These are phyloP conservation scores for Tyria jacobaeae DNA, from an alignment of 2,888 invertebrate genomes.

Conservation along the genomic window DNA sequence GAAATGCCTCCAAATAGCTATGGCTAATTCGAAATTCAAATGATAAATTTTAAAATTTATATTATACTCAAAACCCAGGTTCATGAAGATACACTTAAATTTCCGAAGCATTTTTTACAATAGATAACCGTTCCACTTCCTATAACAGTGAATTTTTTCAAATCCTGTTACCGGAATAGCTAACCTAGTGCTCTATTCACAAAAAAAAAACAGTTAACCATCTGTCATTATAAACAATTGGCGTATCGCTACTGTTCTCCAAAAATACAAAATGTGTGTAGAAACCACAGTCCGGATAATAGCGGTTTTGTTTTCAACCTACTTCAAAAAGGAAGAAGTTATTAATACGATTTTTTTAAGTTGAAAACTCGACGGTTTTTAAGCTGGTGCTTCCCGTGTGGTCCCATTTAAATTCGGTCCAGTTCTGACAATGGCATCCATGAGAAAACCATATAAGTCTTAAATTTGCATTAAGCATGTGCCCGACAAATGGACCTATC, in stretches of 20 bases:
- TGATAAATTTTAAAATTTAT: background rate
- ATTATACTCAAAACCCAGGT: background rate
- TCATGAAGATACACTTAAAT: background rate
- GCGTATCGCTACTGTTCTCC: constrained; percentile 39
- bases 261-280: constrained; percentile 29
- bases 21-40: background rate
- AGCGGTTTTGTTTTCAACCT: constrained; percentile 26
- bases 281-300: constrained; percentile 16
- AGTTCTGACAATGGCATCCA: too few relatives aligned
- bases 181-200: constrained; percentile 43
- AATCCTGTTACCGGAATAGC: constrained; percentile 36
- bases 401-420: too few relatives aligned
- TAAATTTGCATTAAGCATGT: too few relatives aligned
- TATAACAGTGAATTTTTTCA: constrained; percentile 35
- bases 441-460: too few relatives aligned
- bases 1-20: background rate
- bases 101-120: constrained; percentile 7
- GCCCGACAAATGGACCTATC: too few relatives aligned
- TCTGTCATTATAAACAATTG: constrained; percentile 43
- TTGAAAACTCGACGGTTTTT: too few relatives aligned
- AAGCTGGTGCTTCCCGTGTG: too few relatives aligned
- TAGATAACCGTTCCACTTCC: constrained; percentile 32
- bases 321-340: too few relatives aligned
- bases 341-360: too few relatives aligned
- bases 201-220: constrained; percentile 42